phyloP scores from a whole-genome alignment of 2,797 vertebrate species.

The Hoplostethus atlanticus region DNA sequence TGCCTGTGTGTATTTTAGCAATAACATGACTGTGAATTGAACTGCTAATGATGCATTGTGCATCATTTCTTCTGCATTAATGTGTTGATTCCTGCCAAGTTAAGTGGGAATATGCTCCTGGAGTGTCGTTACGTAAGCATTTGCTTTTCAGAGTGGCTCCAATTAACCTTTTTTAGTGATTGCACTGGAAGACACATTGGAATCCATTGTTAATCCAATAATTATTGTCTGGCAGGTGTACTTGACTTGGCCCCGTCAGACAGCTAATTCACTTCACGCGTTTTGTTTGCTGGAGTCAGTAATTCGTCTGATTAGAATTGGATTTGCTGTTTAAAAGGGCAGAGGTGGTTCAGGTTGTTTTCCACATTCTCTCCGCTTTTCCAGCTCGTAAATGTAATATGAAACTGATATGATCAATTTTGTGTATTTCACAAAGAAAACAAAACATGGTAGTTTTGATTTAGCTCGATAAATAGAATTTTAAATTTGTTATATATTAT shows the following conservation, averaged over 20 bases:
- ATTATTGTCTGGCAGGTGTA: conserved; percentile 71
- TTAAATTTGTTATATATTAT: too few species aligned
- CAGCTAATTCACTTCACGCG: conserved; percentile 62
- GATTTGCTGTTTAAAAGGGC: conserved; percentile 45
- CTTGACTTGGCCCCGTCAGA: conserved; percentile 62
- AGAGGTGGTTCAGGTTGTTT: conserved; percentile 42
- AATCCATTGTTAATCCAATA: conserved; percentile 76
- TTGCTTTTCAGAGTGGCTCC: conserved; percentile 68
- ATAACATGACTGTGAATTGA: neutral
- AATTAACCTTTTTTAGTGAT: conserved; percentile 77
- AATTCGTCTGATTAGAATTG: conserved; percentile 62
- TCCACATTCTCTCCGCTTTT: conserved; percentile 5
- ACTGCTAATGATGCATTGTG: conserved; percentile 14
- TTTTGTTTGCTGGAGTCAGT: conserved; percentile 63
- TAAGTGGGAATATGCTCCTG: conserved; percentile 48
- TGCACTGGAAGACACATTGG: conserved; percentile 53
- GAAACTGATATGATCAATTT: too few species aligned
- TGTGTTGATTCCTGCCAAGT: conserved; percentile 53
- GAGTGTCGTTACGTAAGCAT: conserved; percentile 57
- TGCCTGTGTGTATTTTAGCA: conserved; percentile 16
- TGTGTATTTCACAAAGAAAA: too few species aligned
- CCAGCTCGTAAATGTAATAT: too few species aligned
- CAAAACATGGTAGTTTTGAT: too few species aligned
- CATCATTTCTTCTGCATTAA: conserved; percentile 27
- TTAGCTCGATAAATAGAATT: too few species aligned